Conservation (phyloP, 2,113 vertebrate species). For the Loxodonta africana region DNA sequence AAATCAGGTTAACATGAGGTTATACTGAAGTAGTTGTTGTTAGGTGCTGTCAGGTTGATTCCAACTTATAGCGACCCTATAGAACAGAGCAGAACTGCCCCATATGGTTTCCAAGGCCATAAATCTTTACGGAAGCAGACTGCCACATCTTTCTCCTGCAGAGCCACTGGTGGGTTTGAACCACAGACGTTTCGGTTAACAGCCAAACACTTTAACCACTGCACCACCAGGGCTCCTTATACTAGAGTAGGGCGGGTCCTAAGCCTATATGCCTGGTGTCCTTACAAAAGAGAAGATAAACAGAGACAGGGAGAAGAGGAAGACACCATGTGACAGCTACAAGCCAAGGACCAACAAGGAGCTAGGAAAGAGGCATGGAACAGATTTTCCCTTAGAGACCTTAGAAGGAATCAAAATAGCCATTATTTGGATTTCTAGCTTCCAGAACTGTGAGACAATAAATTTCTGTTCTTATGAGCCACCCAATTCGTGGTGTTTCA, state of each 20-base stretch:
- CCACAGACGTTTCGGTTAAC: background rate
- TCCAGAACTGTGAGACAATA: too few relatives aligned
- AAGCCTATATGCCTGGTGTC: background rate
- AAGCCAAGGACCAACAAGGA: too few relatives aligned
- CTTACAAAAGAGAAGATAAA: background rate
- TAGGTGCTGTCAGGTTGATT: background rate
- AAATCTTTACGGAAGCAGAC: background rate
- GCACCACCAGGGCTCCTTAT: background rate
- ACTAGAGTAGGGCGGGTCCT: background rate
- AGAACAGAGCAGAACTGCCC: too few relatives aligned
- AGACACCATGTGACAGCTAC: background rate
- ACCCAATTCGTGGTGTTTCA: too few relatives aligned
- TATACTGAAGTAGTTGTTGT: too few relatives aligned
- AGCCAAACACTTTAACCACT: too few relatives aligned
- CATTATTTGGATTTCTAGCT: too few relatives aligned
- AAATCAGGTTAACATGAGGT: too few relatives aligned
- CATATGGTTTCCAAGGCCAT: background rate
- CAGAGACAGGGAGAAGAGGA: background rate
- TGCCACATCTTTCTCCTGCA: background rate
- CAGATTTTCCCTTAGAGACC: too few relatives aligned
- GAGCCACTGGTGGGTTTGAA: background rate
- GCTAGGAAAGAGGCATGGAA: too few relatives aligned
- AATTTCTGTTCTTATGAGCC: too few relatives aligned
- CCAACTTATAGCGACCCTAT: background rate
- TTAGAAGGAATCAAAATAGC: too few relatives aligned